Conservation (phyloP, 2,888 invertebrate genomes). For the Anthophora plumipes region DNA sequence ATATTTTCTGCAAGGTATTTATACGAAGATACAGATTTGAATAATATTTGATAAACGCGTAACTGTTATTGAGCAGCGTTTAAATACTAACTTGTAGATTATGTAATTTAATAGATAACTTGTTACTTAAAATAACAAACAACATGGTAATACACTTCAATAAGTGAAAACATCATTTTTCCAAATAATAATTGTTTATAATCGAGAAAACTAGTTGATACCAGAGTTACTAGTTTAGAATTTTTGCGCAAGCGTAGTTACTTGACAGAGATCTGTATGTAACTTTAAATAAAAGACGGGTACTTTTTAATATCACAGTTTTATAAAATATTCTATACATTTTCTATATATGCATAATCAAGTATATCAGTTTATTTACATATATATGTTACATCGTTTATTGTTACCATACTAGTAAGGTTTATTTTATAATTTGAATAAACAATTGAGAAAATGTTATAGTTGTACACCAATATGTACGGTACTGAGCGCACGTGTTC, state of each 20-base stretch:
- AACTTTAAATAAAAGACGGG: not conserved
- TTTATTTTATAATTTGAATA: not conserved
- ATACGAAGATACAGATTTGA: not conserved
- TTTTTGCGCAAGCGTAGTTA: not conserved
- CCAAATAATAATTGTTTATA: conserved; percentile 1
- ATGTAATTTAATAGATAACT: not conserved
- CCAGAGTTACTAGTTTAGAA: not conserved
- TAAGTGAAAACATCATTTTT: conserved; percentile 32
- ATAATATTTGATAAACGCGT: not conserved
- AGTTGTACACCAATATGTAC: not conserved
- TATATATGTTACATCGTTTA: not conserved
- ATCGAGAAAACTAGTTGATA: conserved; percentile 29
- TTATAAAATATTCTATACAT: not conserved
- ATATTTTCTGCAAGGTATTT: not conserved
- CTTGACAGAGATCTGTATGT: not conserved
- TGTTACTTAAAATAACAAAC: not conserved
- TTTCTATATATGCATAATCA: not conserved
- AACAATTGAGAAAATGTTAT: not conserved
- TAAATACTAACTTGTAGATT: not conserved
- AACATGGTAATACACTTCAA: conserved; percentile 8
- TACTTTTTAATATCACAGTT: not conserved
- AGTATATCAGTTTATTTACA: not conserved
- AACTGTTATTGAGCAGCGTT: not conserved
- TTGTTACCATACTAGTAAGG: not conserved
- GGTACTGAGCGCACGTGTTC: conserved; percentile 51